phyloP scores from a whole-genome alignment of 2,113 vertebrate genomes.

The Scomber scombrus region DNA sequence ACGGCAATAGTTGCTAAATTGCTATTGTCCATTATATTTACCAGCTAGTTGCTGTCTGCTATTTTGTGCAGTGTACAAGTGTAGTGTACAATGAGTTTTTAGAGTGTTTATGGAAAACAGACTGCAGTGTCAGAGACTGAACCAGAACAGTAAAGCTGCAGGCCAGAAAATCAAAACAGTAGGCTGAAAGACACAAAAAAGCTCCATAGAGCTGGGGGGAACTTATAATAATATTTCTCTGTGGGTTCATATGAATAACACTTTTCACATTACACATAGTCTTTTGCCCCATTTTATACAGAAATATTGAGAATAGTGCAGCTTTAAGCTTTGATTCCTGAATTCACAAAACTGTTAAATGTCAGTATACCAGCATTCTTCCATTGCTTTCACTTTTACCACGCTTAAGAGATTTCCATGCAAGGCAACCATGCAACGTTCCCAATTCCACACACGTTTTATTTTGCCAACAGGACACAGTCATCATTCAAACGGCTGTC shows the following conservation, averaged over 20 bases:
- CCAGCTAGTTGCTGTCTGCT: too few relatives aligned
- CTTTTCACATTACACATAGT: background rate
- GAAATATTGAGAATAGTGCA: background rate
- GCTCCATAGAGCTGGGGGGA: too few relatives aligned
- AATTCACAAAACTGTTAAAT: background rate
- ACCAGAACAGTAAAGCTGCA: too few relatives aligned
- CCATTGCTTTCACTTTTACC: background rate
- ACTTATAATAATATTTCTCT: too few relatives aligned
- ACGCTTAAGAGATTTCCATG: background rate
- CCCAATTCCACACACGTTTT: conserved; percentile 27
- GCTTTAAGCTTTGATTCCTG: background rate
- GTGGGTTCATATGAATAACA: background rate
- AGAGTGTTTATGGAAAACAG: too few relatives aligned
- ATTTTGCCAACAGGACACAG: conserved; percentile 42
- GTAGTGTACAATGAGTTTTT: too few relatives aligned
- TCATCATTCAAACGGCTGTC: conserved; percentile 40
- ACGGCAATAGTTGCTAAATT: too few relatives aligned
- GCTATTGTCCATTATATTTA: too few relatives aligned
- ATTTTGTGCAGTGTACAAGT: too few relatives aligned
- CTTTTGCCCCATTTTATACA: background rate
- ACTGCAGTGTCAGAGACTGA: too few relatives aligned
- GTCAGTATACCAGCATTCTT: background rate
- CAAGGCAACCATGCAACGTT: background rate
- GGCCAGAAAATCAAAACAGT: too few relatives aligned
- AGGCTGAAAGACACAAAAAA: too few relatives aligned